These are phyloP conservation scores for Propithecus deckenii DNA, from an alignment of 2,797 vertebrate species.

Conservation along the genomic window DNA sequence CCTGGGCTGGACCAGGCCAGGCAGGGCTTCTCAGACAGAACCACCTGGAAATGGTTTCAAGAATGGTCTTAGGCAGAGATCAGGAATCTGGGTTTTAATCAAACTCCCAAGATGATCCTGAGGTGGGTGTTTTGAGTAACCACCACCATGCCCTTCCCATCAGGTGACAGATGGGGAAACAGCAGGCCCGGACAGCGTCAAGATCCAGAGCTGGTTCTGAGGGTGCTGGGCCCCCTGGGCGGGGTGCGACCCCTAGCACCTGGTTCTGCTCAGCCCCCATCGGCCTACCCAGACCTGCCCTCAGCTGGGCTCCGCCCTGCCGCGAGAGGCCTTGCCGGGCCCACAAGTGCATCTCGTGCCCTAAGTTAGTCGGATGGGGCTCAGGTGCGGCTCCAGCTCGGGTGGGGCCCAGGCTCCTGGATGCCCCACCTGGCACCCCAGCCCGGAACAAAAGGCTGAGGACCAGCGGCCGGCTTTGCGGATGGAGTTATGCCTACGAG, in stretches of 20 bases:
- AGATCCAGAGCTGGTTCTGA: neutral
- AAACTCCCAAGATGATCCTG: too few relatives aligned
- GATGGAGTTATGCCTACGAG: neutral
- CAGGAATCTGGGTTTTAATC: neutral
- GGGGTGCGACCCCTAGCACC: accelerated
- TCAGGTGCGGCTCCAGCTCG: neutral
- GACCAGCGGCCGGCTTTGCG: neutral
- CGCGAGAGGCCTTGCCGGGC: neutral
- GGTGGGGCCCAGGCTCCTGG: neutral
- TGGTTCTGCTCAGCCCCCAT: neutral
- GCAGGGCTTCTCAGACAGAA: neutral
- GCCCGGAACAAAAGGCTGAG: neutral
- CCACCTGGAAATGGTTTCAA: neutral
- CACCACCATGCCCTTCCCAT: too few relatives aligned
- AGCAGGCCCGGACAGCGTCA: accelerated
- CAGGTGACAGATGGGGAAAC: neutral
- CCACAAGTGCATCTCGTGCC: neutral
- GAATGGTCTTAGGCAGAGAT: neutral
- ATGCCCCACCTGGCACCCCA: neutral
- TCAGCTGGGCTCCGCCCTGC: neutral
- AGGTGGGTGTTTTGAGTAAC: neutral
- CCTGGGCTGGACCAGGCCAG: neutral
- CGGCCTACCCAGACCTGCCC: neutral
- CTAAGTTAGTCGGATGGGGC: neutral
- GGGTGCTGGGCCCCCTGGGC: neutral